Conservation (phyloP, 2,797 vertebrate species). For the Sebastes goodei region DNA sequence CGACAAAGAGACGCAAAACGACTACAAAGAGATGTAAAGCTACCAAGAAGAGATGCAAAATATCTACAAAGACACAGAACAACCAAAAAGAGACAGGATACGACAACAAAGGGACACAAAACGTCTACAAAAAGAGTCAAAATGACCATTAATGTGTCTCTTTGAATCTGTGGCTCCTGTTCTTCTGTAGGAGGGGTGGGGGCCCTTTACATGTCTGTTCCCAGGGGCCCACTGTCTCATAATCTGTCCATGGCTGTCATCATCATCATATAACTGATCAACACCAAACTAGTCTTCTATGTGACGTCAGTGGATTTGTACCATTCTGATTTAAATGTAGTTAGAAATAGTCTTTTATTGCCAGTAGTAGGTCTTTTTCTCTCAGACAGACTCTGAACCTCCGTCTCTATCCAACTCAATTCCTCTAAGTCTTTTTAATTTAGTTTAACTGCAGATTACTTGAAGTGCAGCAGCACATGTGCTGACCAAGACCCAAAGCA, state of each 20-base stretch:
- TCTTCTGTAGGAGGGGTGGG: too few species aligned
- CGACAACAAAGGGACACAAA: too few species aligned
- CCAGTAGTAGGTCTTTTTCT: neutral
- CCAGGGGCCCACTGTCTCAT: too few species aligned
- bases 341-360: neutral
- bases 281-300: neutral
- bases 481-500: neutral
- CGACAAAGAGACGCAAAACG: too few species aligned
- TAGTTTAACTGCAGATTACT: neutral
- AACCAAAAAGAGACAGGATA: too few species aligned
- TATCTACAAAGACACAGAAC: too few species aligned
- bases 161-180: too few species aligned
- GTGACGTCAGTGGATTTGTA: neutral
- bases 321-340: neutral
- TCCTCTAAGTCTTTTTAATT: neutral
- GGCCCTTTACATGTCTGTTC: too few species aligned
- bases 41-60: too few species aligned
- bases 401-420: neutral
- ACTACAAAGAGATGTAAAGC: too few species aligned
- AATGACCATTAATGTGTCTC: too few species aligned
- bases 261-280: neutral
- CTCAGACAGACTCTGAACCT: neutral
- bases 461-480: neutral
- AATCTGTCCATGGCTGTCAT: too few species aligned
- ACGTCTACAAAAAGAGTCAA: rapidly evolving